Base-by-base conservation (phyloP, 2,888 invertebrate genomes). In the Eretmocerus hayati region DNA sequence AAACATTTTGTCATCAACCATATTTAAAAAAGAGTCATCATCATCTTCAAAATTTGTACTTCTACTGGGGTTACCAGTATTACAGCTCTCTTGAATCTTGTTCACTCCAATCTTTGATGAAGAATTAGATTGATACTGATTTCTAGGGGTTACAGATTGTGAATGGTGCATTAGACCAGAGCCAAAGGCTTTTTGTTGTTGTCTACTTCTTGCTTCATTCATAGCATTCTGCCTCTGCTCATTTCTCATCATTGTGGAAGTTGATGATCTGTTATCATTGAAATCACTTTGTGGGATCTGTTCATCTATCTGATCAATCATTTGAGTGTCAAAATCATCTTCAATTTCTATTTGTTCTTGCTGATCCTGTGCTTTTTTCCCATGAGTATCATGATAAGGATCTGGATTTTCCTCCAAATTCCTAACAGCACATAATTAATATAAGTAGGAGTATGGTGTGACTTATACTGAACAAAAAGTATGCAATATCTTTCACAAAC, bases 341-440 rank as follows among this genome's bases (percentile, higher is more conserved):
- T 66, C 60, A 21, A 65, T 62, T 13, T 57, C 2, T 9, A 9
- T 37, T 3, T 21, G 21, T 35, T 5, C 35, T 38, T 43, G 33
- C 36, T 22, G 40, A 45, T n/a, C 40, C 21, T 48, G 38, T 23
- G 31, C 31, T 6, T 56, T 46, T 32, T 33, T 53, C 55, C 66
- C 63, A 15, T 48, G 48, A 50, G 48, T 50, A 23, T 63, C 62
- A 22, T 59, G 58, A 40, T 69, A 68, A 0, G 77, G 77, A 56
- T 74, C 72, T 2, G 71, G 68, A 67, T 76, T 77, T 60, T 74
- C 70, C 11, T 76, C 72, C 32, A 80, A 53, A n/a, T 77, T 74
- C 49, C 65, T 66, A n/a, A n/a, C n/a, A n/a, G n/a, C n/a, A n/a
- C n/a, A n/a, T n/a, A n/a, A n/a, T n/a, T n/a, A n/a, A n/a, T n/a